Conservation (phyloP, 2,888 invertebrate genomes). For the Lepidonotus clava region DNA sequence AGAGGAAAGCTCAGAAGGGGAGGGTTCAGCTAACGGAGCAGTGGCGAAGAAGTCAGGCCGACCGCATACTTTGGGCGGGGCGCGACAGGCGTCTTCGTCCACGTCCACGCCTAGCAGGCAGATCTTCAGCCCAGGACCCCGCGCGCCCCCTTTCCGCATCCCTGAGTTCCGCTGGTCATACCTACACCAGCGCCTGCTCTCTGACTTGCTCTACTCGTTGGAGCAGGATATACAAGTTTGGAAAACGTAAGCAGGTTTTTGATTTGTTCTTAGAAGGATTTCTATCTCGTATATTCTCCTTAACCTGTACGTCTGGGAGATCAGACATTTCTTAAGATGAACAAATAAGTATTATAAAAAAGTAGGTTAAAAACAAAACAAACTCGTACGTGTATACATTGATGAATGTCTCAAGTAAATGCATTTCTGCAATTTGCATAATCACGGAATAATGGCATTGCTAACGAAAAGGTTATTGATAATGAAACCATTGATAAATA, state of each 20-base stretch:
- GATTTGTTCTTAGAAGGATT: not conserved
- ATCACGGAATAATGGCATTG: too few relatives aligned
- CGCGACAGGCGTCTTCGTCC: slow-evolving; percentile 84
- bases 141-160: slow-evolving; percentile 90
- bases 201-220: slow-evolving; percentile 96
- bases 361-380: too few relatives aligned
- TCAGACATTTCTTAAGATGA: too few relatives aligned
- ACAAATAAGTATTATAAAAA: too few relatives aligned
- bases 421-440: too few relatives aligned
- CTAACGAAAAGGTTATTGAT: too few relatives aligned
- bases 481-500: too few relatives aligned
- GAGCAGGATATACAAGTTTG: slow-evolving; percentile 98
- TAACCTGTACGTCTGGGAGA: too few relatives aligned
- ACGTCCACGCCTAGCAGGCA: slow-evolving; percentile 86
- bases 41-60: slow-evolving; percentile 15
- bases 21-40: not conserved
- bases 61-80: slow-evolving; percentile 8
- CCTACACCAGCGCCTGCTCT: slow-evolving; percentile 96
- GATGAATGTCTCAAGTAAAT: too few relatives aligned
- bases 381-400: too few relatives aligned
- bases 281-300: too few relatives aligned
- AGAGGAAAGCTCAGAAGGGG: not conserved
- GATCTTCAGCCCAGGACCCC: slow-evolving; percentile 79
- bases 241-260: slow-evolving; percentile 83
- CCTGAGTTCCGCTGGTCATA: slow-evolving; percentile 99